A percentile compares a stretch with the other conserved stretches of the same genome.
Conservation (phyloP, 2,113 vertebrate species). For the Elgaria multicarinata region DNA sequence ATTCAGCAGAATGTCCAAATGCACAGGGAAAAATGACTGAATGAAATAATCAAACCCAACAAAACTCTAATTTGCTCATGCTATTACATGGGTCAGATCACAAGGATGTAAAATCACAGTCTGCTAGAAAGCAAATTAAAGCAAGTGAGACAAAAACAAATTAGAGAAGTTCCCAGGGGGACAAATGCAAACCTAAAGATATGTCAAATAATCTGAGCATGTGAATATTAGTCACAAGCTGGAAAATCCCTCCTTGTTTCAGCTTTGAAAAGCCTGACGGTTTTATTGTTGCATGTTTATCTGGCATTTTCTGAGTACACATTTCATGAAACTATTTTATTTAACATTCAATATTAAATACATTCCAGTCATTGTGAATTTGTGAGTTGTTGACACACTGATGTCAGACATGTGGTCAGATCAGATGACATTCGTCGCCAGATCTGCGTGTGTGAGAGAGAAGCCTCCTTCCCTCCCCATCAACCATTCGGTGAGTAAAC, state of each 20-base stretch:
- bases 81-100: constrained; percentile 11
- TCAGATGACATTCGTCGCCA: not conserved
- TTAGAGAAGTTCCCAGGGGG: not conserved
- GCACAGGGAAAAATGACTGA: not conserved
- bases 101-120: constrained; percentile 16
- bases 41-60: not conserved
- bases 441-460: not conserved
- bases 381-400: not conserved
- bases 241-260: constrained; percentile 1
- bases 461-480: not conserved
- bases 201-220: not conserved
- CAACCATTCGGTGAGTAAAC: not conserved
- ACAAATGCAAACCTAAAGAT: constrained; percentile 10
- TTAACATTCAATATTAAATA: not conserved
- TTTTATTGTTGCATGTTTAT: not conserved
- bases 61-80: not conserved
- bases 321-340: constrained; percentile 2
- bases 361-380: not conserved
- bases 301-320: fast-evolving
- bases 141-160: constrained; percentile 14
- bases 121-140: constrained; percentile 17
- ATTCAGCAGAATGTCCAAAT: not conserved
- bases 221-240: constrained; percentile 3
- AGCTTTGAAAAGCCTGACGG: not conserved
- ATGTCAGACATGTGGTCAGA: not conserved